Evolutionary conservation across 2,797 vertebrate genomes (phyloP).

Genomic region (Sarcoramphus papa): DNA sequence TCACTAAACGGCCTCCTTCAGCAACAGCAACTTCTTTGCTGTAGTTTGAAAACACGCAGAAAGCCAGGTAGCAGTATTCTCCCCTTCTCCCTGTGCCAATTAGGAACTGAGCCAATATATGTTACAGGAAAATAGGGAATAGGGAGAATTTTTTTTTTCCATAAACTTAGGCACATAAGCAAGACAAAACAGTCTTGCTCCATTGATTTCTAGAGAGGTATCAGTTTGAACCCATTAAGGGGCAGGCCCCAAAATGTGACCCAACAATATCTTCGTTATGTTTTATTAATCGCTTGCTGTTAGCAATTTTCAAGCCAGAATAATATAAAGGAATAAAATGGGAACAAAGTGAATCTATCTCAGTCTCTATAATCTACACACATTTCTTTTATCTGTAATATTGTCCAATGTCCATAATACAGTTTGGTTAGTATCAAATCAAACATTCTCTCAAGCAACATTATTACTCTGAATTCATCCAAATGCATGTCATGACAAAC

Average conservation of each 20-base stretch:
- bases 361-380: neutral
- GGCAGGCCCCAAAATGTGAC: neutral
- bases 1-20: neutral
- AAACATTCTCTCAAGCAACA: slow-evolving; percentile 32
- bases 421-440: neutral
- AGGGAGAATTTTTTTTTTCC: neutral
- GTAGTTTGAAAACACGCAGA: neutral
- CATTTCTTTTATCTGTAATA: neutral
- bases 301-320: neutral
- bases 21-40: neutral
- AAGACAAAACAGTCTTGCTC: neutral
- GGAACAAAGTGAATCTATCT: neutral
- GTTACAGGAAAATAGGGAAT: neutral
- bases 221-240: neutral
- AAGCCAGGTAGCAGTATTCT: neutral
- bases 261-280: neutral
- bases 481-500: neutral
- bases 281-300: neutral
- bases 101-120: neutral
- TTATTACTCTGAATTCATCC: neutral
- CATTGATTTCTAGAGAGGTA: neutral
- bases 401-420: fast-evolving
- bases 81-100: neutral
- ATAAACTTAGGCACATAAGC: neutral
- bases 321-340: neutral